Evolutionary conservation across 2,113 vertebrate genomes (phyloP).

Genomic region (Callipepla californica): DNA sequence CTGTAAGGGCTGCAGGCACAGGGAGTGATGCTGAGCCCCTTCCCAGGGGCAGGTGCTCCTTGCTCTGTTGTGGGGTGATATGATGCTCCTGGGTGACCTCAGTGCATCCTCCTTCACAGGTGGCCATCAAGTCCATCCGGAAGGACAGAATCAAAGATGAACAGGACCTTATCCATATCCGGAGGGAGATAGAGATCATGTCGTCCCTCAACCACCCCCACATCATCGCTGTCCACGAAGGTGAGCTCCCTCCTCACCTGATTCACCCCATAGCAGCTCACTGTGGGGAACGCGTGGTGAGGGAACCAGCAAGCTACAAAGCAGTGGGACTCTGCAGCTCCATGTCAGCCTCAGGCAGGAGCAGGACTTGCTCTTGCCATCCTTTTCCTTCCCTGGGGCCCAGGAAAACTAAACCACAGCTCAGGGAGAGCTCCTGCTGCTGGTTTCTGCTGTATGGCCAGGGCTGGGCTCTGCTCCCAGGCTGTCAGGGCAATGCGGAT

Average conservation of each 20-base stretch:
- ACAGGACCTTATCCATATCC: constrained; percentile 93
- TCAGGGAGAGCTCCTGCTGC: not conserved
- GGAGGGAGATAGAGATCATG: constrained; percentile 98
- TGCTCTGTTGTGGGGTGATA: not conserved
- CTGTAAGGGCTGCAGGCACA: not conserved
- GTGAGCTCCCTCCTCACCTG: constrained; percentile 66
- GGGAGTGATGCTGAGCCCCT: not conserved
- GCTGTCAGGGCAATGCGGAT: not conserved
- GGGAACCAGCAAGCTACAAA: rapidly evolving
- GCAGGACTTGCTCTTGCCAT: not conserved
- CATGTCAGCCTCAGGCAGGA: not conserved
- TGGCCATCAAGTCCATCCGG: constrained; percentile 96
- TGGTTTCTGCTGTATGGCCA: not conserved
- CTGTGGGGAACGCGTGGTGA: not conserved
- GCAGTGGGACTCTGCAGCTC: not conserved
- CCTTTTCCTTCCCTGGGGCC: not conserved
- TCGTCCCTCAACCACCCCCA: constrained; percentile 95
- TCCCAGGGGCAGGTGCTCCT: not conserved
- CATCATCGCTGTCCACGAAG: constrained; percentile 96
- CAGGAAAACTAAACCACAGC: not conserved
- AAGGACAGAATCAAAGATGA: constrained; percentile 97
- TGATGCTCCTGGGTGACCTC: not conserved
- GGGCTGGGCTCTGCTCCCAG: not conserved
- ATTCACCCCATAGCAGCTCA: not conserved
- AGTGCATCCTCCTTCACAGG: constrained; percentile 68